Base-by-base conservation (phyloP, 2,888 invertebrate genomes). In the Campoletis raptor region DNA sequence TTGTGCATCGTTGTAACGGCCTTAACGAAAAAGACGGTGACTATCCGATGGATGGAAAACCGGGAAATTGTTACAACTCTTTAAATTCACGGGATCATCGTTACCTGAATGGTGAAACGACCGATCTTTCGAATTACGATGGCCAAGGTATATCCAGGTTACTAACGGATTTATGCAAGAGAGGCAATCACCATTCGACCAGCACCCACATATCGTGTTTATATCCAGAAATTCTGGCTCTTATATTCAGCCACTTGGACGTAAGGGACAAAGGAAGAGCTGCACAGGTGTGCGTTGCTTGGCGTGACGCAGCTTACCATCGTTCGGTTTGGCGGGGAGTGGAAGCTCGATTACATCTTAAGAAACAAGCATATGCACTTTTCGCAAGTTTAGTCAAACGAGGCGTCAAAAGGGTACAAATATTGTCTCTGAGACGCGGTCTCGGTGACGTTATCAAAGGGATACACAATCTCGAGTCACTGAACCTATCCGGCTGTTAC, bases 321-420 rank as follows among this genome's bases (percentile, higher is more conserved):
- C 97, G 98, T 91, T 97, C 97, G 61, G 98, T 99, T 30, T 99
- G 99, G 99, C 96, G 98, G 90, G 98, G 98, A 78, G 98, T 98
- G 48, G 98, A 98, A 93, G 98, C 99, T 0, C 97, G 98, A 90
- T 95, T 99, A 88, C 99, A 99, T 94, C 95, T 99, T 74, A 96
- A 98, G 87, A 96, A 97, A 90, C 97, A 98, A 87, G 97, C 97
- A 87, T 97, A 97, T 18, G 97, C 97, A 90, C 95, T 99, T 83
- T 98, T 98, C 95, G 96, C 97, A 40, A 98, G 98, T 87, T 95
- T 99, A 86, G 98, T 98, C 67, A 96, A 97, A 90, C 96, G 99
- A 78, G 99, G 99, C 90, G 98, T 99, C 87, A 96, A 97, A 89
- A 96, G 97, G 93, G 96, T 99, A 84, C 99, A 99, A 95, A 97